A percentile compares a stretch with the other conserved stretches of the same genome.
Conservation (phyloP, 1,140 invertebrate species). For the Ceratina calcarata region DNA sequence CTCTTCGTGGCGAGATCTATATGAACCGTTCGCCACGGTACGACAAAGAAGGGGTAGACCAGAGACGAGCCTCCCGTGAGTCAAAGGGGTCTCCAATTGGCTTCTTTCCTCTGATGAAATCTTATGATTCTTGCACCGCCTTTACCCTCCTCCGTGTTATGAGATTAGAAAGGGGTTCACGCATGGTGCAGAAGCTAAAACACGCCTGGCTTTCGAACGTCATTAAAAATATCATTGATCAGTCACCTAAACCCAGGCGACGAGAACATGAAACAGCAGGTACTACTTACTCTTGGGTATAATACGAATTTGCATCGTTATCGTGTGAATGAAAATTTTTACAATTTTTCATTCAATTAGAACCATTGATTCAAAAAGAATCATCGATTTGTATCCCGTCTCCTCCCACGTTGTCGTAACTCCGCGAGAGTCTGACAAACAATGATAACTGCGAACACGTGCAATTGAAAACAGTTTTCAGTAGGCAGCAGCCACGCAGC, state of each 20-base stretch:
- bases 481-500: constrained; percentile 44
- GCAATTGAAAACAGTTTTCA: constrained; percentile 68
- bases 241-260: too few species aligned
- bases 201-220: too few species aligned
- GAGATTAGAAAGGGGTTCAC: neutral
- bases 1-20: constrained; percentile 10
- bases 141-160: neutral
- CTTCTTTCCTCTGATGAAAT: constrained; percentile 40
- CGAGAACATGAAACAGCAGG: too few species aligned
- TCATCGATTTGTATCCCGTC: constrained; percentile 4
- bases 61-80: constrained; percentile 31
- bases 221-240: too few species aligned
- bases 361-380: too few species aligned
- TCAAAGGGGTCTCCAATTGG: constrained; percentile 40
- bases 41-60: constrained; percentile 19
- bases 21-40: constrained; percentile 5
- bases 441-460: constrained; percentile 70
- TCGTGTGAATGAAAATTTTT: too few species aligned
- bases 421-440: constrained; percentile 38
- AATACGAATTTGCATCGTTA: too few species aligned
- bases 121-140: constrained; percentile 27
- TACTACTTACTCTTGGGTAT: too few species aligned
- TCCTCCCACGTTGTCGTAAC: neutral
- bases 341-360: neutral
- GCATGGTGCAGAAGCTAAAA: too few species aligned